Conservation (phyloP, 1,140 invertebrate species). For the Lepidostoma basale region DNA sequence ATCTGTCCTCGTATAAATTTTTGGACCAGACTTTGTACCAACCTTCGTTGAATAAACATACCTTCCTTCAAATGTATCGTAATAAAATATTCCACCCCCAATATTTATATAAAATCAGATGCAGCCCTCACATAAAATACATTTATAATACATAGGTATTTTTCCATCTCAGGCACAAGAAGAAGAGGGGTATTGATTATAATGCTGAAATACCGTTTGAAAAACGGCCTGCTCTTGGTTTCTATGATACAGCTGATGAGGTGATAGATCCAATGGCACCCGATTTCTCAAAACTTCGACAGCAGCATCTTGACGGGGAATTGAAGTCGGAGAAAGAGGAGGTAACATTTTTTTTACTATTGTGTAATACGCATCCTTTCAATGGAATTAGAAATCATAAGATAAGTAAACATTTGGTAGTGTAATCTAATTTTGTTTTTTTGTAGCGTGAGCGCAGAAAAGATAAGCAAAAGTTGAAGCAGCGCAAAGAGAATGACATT, state of each 20-base stretch:
- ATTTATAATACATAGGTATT: too few species aligned
- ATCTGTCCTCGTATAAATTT: too few species aligned
- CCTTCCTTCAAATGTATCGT: too few species aligned
- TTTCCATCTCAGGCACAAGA: conserved; percentile 67
- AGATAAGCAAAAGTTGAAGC: conserved; percentile 92
- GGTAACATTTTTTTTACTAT: conserved; percentile 52
- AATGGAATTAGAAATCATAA: not conserved
- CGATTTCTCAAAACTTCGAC: conserved; percentile 87
- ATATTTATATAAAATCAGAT: not conserved
- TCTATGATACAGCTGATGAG: conserved; percentile 93
- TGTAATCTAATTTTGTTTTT: not conserved
- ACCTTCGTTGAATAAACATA: too few species aligned
- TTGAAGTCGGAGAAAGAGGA: conserved; percentile 88
- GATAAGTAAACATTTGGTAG: not conserved
- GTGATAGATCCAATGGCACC: conserved; percentile 84
- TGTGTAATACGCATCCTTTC: not conserved
- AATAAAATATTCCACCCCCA: too few species aligned
- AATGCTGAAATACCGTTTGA: conserved; percentile 98
- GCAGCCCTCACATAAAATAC: too few species aligned
- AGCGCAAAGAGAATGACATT: conserved; percentile 95
- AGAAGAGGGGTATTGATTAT: conserved; percentile 93
- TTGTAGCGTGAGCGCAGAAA: conserved; percentile 77
- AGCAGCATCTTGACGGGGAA: conserved; percentile 94
- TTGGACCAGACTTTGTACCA: too few species aligned
- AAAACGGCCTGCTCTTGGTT: conserved; percentile 88